Conservation (phyloP, 2,888 invertebrate species). For the Aspidapion aeneum region DNA sequence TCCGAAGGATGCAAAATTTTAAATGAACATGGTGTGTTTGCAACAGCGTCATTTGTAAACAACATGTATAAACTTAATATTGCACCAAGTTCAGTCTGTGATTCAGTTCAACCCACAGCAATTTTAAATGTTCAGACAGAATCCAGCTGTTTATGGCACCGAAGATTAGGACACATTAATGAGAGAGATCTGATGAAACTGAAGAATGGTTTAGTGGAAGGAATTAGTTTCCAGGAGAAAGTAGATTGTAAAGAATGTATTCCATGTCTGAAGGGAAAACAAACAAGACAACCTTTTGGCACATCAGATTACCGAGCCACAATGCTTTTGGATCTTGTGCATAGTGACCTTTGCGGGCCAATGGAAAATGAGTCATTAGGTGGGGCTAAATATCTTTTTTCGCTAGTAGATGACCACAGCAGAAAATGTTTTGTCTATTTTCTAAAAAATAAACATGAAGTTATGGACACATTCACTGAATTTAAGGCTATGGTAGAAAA, state of each 20-base stretch:
- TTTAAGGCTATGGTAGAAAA: conserved; percentile 16
- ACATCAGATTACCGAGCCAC: conserved; percentile 21
- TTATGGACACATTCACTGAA: conserved; percentile 12
- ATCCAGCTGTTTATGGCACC: conserved; percentile 26
- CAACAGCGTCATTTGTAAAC: conserved; percentile 6
- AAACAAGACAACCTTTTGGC: conserved; percentile 30
- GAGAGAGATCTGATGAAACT: conserved; percentile 20
- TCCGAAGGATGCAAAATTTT: neutral
- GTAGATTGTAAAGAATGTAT: conserved; percentile 17
- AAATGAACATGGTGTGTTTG: neutral
- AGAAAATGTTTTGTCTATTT: conserved; percentile 21
- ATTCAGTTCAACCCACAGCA: too few relatives aligned
- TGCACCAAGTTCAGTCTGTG: too few relatives aligned
- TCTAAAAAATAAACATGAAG: conserved; percentile 21
- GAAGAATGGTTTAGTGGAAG: conserved; percentile 23
- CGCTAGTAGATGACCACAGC: conserved; percentile 20
- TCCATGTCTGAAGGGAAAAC: conserved; percentile 20
- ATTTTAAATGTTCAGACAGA: neutral
- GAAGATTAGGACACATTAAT: conserved; percentile 21
- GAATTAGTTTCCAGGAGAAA: conserved; percentile 15
- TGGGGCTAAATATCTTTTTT: conserved; percentile 17
- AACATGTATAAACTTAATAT: conserved; percentile 4
- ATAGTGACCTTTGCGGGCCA: conserved; percentile 19
- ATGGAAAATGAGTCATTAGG: conserved; percentile 20
- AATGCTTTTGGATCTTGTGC: conserved; percentile 21